Conservation (phyloP, 2,113 vertebrate genomes). For the Phrynosoma platyrhinos region DNA sequence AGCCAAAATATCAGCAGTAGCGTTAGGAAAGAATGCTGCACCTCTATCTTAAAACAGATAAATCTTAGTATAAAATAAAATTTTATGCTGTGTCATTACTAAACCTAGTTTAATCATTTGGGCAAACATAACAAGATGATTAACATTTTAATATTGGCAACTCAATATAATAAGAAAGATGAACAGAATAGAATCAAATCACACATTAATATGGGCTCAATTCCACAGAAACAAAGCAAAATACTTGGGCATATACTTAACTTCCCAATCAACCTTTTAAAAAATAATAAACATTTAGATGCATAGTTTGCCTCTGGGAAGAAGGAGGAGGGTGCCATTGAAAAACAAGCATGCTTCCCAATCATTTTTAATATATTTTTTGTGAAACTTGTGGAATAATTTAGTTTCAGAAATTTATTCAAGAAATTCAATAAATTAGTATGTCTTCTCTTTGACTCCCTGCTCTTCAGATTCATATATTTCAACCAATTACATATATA, state of each 20-base stretch:
- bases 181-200: not conserved
- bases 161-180: not conserved
- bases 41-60: not conserved
- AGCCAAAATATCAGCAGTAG: not conserved
- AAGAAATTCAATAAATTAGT: constrained; percentile 59
- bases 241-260: not conserved
- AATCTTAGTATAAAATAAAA: not conserved
- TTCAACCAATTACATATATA: constrained; percentile 61
- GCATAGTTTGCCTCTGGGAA: not conserved
- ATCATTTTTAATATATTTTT: not conserved
- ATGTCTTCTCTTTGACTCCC: constrained; percentile 67
- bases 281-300: not conserved
- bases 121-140: not conserved
- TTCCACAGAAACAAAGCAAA: not conserved
- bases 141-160: not conserved
- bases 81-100: not conserved
- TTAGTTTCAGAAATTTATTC: constrained; percentile 33
- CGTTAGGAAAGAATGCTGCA: not conserved
- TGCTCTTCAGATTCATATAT: constrained; percentile 47
- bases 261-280: not conserved
- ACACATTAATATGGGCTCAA: not conserved
- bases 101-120: not conserved
- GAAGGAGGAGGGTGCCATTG: not conserved
- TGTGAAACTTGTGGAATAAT: not conserved
- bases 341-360: not conserved